Conservation (phyloP, 2,888 invertebrate genomes). For the Embidobia sp. region DNA sequence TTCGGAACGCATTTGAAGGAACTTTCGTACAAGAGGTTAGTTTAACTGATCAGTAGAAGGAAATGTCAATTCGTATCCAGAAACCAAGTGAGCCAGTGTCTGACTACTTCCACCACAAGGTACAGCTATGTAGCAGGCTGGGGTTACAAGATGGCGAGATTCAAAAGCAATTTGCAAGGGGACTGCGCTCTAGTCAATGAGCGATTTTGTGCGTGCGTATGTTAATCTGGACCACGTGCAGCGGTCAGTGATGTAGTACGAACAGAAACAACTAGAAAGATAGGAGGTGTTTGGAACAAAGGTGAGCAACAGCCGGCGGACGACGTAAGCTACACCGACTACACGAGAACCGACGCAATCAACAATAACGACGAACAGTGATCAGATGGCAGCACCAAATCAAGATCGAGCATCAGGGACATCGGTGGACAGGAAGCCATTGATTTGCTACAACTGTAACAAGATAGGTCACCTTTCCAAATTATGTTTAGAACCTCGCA, state of each 20-base stretch:
- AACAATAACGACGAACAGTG: no score
- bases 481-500: no score
- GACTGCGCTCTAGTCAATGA: constrained; percentile 12
- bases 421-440: no score
- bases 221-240: constrained; percentile 11
- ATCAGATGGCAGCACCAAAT: no score
- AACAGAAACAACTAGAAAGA: constrained; percentile 3
- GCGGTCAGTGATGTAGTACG: constrained; percentile 2
- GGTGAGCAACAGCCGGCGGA: no score
- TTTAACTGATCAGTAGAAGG: constrained; percentile 9
- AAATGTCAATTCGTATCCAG: constrained; percentile 2
- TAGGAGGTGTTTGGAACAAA: no score
- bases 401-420: no score
- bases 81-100: not conserved
- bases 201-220: constrained; percentile 7
- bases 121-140: constrained; percentile 4
- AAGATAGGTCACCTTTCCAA: no score
- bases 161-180: not conserved
- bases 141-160: constrained; percentile 18
- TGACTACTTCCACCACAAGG: constrained; percentile 6
- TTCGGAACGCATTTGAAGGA: not conserved
- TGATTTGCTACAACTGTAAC: no score
- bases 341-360: no score
- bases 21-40: constrained; percentile 1
- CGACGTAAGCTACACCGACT: no score